Evolutionary conservation across 2,113 vertebrate genomes (phyloP).

Genomic region (Ariopsis seemanni): DNA sequence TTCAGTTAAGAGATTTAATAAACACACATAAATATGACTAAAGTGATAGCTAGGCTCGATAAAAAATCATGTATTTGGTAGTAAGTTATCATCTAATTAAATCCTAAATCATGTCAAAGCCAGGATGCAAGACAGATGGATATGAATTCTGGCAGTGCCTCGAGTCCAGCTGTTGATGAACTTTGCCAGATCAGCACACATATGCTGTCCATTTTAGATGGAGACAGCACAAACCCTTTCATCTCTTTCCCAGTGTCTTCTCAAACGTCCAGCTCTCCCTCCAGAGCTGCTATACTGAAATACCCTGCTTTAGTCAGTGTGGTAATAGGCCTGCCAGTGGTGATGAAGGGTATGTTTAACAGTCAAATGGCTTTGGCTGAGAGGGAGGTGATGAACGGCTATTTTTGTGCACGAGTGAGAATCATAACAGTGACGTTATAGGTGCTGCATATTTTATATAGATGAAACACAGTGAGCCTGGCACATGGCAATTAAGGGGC

Average conservation of each 20-base stretch:
- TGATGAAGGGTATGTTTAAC: conserved; percentile 59
- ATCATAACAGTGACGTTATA: conserved; percentile 50
- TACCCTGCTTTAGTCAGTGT: conserved; percentile 48
- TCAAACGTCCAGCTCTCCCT: conserved; percentile 26
- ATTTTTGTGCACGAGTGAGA: conserved; percentile 47
- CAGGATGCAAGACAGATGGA: conserved; percentile 42
- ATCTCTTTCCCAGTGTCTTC: conserved; percentile 12
- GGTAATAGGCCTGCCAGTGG: conserved; percentile 51
- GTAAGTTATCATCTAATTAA: conserved; percentile 13
- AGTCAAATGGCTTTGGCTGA: conserved; percentile 50
- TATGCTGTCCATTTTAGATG: conserved; percentile 47
- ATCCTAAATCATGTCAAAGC: conserved; percentile 14
- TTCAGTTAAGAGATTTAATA: neutral
- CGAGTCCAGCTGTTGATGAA: conserved; percentile 64
- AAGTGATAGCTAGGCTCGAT: neutral
- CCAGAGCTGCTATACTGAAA: conserved; percentile 41
- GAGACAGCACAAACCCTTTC: conserved; percentile 45
- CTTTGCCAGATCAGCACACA: conserved; percentile 33
- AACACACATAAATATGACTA: neutral
- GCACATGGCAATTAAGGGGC: conserved; percentile 36
- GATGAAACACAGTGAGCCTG: conserved; percentile 12
- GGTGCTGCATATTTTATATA: conserved; percentile 44
- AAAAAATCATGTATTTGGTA: neutral
- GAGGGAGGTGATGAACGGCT: conserved; percentile 49
- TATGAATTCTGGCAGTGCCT: conserved; percentile 54